Evolutionary conservation across 2,113 vertebrate species (phyloP), one percentile per base, ranked within the genome.

Genomic region (Calyptomena viridis): DNA sequence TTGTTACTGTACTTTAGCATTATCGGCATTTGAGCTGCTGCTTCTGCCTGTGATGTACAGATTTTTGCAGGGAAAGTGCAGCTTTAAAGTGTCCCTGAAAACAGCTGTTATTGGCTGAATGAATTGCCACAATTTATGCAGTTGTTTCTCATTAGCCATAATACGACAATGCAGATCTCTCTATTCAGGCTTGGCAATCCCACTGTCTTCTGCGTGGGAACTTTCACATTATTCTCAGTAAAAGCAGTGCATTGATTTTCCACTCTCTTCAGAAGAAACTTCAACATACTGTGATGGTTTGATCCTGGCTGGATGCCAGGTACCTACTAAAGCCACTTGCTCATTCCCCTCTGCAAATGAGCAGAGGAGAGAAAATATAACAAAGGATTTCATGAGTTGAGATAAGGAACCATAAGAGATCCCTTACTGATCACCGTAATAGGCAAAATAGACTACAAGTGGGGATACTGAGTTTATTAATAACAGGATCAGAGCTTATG

Each of bases 1-100:
- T 53, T 68, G 17, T 30, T 75, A 16, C 18, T 33, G 8, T 52
- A 30, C 46, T 55, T 42, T 2, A 72, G 31, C 0, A 0, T 44
- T 87, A 55, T 64, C 33, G 53, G 23, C 33, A 47, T 35, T 47
- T 44, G 39, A 78, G 44, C 24, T 77, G 0, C 46, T 30, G 8
- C 50, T 86, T 69, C 46, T 91, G 46, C 58, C 59, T 77, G 28
- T 2, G 0, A 35, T 0, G 1, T 11, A 18, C 22, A 16, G 31
- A 44, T 60, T 50, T 77, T 40, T 28, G 50, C 46, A 39, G 30
- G 63, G 42, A 76, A 84, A 87, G 39, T 35, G 52, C 28, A 31
- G 56, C 22, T 42, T 93, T 66, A 39, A 71, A 59, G 27, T 75
- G 39, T 46, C 31, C 44, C 17, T 62, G 60, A 52, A 81, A 92